phyloP scores from a whole-genome alignment of 2,113 vertebrate species.

The Natator depressus region DNA sequence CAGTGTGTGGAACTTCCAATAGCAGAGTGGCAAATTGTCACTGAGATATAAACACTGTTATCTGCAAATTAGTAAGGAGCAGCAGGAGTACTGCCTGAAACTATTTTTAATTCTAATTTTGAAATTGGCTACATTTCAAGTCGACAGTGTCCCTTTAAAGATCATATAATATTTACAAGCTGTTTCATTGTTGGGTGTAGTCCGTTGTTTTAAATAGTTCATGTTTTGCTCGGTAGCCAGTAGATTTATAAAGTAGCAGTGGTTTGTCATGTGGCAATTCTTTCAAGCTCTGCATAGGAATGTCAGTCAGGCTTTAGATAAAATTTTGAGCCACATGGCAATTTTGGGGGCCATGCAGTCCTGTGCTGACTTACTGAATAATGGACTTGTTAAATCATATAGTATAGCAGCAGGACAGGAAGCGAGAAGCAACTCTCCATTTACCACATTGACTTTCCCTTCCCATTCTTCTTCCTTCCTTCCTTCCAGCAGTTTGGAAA shows the following conservation, averaged over 20 bases:
- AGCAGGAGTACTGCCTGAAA: neutral
- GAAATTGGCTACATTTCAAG: neutral
- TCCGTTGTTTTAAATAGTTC: neutral
- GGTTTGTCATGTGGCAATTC: neutral
- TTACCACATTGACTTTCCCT: neutral
- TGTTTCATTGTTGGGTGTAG: neutral
- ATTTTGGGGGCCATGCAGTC: neutral
- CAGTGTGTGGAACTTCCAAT: neutral
- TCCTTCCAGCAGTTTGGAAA: neutral
- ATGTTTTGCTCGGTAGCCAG: neutral
- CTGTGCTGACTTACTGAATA: neutral
- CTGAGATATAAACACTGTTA: neutral
- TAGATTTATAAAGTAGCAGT: neutral
- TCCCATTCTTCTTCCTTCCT: rapidly evolving
- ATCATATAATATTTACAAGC: neutral
- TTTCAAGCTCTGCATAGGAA: neutral
- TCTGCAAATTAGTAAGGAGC: neutral
- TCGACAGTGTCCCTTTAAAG: neutral
- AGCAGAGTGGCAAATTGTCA: constrained; percentile 2
- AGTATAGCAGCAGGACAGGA: neutral
- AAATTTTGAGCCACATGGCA: neutral
- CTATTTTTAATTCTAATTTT: neutral
- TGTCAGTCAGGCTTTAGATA: neutral
- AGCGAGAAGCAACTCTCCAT: neutral
- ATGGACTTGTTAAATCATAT: neutral